Base-by-base conservation (phyloP, 2,113 vertebrate genomes). In the Hippocampus barbouri region DNA sequence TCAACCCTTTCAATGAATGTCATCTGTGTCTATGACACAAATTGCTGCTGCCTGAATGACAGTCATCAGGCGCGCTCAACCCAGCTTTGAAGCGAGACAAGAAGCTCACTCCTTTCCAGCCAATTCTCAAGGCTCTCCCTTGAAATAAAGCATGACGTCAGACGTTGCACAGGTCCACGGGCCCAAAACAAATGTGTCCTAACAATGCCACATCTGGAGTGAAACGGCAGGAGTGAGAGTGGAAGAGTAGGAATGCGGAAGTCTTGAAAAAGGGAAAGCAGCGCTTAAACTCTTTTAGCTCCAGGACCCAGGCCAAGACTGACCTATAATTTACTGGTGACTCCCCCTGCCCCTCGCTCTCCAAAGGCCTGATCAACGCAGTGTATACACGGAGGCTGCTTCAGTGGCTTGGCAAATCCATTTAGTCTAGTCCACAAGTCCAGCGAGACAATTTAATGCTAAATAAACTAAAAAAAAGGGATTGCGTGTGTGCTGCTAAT, bases 191-290 rank as follows among this genome's bases (percentile, higher is more conserved):
- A 89, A 91, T 82, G 79, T 82, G 78, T 88, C 85, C 65, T 82
- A 92, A 91, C 90, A 93, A 91, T 89, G 89, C 85, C 77, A 90
- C 90, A 92, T 92, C 87, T 92, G 87, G 88, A 88, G 84, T 51
- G 30, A 79, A 75, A 86, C 60, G 68, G 67, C 75, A 77, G 54
- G 66, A 76, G 66, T 34, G 75, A 76, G 79, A 79, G 71, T 82
- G 69, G 83, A 85, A 80, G 74, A 79, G 73, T 67, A 83, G 83
- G 88, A 92, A 92, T 91, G 85, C 62, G 60, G 86, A 85, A 89
- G 73, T 71, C 65, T 71, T 81, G 85, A 81, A 86, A 89, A 89
- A 88, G 71, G 69, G 74, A 90, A 87, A 85, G 89, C 72, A 68
- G 82, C 81, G 75, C 83, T 73, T 40, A 78, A 89, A 87, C 85